phyloP scores from a whole-genome alignment of 1,140 invertebrate species.

The Globodera ellingtonae region DNA sequence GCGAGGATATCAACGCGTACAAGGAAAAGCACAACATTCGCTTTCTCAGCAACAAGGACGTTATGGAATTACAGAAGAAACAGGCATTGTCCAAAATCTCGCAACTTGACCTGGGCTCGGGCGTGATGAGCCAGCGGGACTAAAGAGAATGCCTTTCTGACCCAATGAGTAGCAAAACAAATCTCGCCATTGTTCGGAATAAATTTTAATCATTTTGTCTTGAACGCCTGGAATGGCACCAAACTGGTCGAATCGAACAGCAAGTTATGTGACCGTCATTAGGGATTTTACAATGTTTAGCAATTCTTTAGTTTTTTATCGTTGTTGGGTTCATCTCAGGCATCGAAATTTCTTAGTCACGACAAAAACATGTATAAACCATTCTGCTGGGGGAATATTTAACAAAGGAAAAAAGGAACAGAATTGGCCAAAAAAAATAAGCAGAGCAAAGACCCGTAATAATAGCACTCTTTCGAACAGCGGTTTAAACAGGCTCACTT shows the following conservation, averaged over 20 bases:
- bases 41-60: slow-evolving; percentile 36
- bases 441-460: background rate
- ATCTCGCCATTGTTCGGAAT: background rate
- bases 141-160: background rate
- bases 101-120: slow-evolving; percentile 16
- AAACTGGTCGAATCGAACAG: no score
- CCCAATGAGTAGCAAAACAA: background rate
- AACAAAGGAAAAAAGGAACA: no score
- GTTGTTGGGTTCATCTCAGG: no score
- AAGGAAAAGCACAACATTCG: slow-evolving; percentile 43
- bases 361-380: no score
- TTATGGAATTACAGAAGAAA: slow-evolving; percentile 40
- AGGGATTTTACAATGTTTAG: no score
- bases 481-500: slow-evolving; percentile 10
- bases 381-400: no score
- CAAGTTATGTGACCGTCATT: no score
- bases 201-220: background rate
- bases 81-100: slow-evolving; percentile 38
- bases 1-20: slow-evolving; percentile 40
- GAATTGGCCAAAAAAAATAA: background rate
- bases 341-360: no score
- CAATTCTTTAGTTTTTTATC: no score
- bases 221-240: no score
- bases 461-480: background rate
- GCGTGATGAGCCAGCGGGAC: background rate